phyloP scores from a whole-genome alignment of 2,888 invertebrate genomes.

The Serrognathus titanus region DNA sequence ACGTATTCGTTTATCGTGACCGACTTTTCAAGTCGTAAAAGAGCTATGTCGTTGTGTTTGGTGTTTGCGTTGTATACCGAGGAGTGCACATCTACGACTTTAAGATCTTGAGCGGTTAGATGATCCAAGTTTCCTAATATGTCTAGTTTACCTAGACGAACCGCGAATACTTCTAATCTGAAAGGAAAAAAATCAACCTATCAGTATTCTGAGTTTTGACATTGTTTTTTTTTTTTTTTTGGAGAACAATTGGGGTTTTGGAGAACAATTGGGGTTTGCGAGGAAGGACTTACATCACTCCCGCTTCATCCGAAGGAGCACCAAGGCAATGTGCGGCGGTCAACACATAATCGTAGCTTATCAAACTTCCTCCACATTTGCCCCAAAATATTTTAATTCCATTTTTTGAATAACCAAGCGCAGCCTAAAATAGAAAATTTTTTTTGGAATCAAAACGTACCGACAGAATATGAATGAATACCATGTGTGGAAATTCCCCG shows the following conservation, averaged over 20 bases:
- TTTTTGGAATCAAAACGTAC: background rate
- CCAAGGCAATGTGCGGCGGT: slow-evolving; percentile 58
- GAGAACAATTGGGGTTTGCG: too few species aligned
- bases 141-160: slow-evolving; percentile 40
- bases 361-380: slow-evolving; percentile 54
- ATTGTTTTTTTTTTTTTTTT: too few species aligned
- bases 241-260: too few species aligned
- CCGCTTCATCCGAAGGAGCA: background rate
- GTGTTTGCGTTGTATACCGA: slow-evolving; percentile 37
- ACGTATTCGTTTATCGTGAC: slow-evolving; percentile 36
- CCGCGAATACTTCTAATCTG: slow-evolving; percentile 6
- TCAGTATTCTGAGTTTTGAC: too few species aligned
- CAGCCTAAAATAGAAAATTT: slow-evolving; percentile 38
- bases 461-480: slow-evolving; percentile 31
- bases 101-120: slow-evolving; percentile 32
- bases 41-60: slow-evolving; percentile 47
- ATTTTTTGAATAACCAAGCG: slow-evolving; percentile 39
- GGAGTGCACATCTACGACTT: slow-evolving; percentile 22
- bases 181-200: too few species aligned
- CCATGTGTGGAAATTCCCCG: slow-evolving; percentile 53
- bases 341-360: slow-evolving; percentile 52
- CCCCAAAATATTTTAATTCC: slow-evolving; percentile 23
- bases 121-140: slow-evolving; percentile 29
- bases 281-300: too few species aligned
- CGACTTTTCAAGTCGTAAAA: slow-evolving; percentile 39